phyloP scores from a whole-genome alignment of 2,797 vertebrate genomes.

The Sebastes glaucus region DNA sequence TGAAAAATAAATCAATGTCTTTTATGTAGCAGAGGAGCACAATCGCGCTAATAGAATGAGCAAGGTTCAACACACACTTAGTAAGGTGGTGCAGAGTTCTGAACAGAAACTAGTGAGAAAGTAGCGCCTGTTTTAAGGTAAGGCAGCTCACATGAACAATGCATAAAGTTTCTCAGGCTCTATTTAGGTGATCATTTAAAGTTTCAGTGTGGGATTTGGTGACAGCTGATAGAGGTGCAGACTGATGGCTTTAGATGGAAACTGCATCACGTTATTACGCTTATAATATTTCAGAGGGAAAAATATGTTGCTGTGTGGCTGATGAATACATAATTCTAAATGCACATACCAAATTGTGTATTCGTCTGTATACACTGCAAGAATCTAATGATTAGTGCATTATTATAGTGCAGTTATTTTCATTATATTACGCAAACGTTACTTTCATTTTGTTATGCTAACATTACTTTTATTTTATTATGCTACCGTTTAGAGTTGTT shows the following conservation, averaged over 20 bases:
- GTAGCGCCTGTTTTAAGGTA: neutral
- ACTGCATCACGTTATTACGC: neutral
- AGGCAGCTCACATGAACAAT: neutral
- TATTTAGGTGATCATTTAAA: neutral
- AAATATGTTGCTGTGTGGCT: too few species aligned
- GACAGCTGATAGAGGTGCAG: neutral
- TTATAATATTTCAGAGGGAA: neutral
- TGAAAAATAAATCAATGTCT: conserved; percentile 54
- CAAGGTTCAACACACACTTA: neutral
- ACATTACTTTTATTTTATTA: neutral
- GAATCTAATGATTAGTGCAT: neutral
- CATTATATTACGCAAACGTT: neutral
- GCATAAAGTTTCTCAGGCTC: neutral
- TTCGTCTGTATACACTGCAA: neutral
- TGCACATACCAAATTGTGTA: neutral
- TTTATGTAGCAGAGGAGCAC: conserved; percentile 34
- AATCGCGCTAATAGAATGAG: neutral
- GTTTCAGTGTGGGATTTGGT: neutral
- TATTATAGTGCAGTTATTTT: neutral
- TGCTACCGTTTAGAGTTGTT: neutral
- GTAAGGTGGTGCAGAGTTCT: neutral
- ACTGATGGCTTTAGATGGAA: neutral
- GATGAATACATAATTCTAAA: too few species aligned
- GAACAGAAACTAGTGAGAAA: neutral
- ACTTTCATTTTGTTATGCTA: neutral